These are phyloP conservation scores for Acipenser oxyrinchus DNA, from an alignment of 2,797 vertebrate genomes.

Conservation along the genomic window DNA sequence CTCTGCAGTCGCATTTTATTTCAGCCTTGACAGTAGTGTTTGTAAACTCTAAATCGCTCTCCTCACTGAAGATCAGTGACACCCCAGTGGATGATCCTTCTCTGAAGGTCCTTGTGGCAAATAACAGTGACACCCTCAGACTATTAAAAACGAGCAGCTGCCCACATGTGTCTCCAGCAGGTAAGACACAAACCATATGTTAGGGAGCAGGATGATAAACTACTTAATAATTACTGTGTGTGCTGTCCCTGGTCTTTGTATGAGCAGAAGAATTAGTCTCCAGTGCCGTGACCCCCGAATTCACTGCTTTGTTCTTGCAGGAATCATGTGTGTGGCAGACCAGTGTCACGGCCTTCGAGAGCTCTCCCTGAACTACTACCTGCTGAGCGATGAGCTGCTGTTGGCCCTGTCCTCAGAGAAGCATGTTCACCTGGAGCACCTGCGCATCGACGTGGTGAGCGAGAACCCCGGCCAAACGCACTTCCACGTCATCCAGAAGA, in stretches of 20 bases:
- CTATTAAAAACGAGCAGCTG: conserved; percentile 98
- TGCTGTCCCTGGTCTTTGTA: too few relatives aligned
- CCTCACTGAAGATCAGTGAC: conserved; percentile 93
- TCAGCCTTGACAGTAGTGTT: conserved; percentile 97
- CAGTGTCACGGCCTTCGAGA: conserved; percentile 96
- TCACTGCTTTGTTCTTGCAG: conserved; percentile 42
- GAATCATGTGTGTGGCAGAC: conserved; percentile 94
- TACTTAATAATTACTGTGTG: too few relatives aligned
- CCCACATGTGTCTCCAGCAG: conserved; percentile 94
- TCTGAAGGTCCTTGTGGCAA: conserved; percentile 87
- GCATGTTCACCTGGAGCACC: conserved; percentile 89
- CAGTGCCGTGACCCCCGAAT: not conserved
- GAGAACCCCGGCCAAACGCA: conserved; percentile 87
- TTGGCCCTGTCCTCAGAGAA: conserved; percentile 94
- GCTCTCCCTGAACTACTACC: conserved; percentile 89
- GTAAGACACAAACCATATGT: conserved; percentile 43
- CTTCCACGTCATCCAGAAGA: conserved; percentile 90
- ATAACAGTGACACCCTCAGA: conserved; percentile 92
- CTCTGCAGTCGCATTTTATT: conserved; percentile 88
- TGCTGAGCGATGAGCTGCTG: conserved; percentile 88
- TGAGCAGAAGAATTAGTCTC: too few relatives aligned
- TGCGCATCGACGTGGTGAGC: conserved; percentile 93
- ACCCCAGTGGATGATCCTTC: conserved; percentile 96
- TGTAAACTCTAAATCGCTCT: conserved; percentile 96
- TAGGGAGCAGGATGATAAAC: too few relatives aligned